A percentile compares a stretch with the other conserved stretches of the same genome.
Conservation (phyloP, 2,113 vertebrate genomes). For the Tringa solitaria region DNA sequence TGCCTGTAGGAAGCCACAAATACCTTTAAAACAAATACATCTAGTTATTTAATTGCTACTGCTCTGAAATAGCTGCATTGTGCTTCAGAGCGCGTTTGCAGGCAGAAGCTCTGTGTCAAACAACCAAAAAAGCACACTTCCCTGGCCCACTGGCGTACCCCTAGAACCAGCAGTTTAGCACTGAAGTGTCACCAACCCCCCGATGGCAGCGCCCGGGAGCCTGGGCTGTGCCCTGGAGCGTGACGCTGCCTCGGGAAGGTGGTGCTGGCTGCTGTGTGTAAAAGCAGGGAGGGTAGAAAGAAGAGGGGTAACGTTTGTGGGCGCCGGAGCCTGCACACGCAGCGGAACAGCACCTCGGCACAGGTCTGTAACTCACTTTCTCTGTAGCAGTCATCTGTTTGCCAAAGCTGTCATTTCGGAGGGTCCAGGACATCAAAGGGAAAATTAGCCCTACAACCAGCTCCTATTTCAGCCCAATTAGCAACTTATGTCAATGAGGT, state of each 20-base stretch:
- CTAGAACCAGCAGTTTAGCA: neutral
- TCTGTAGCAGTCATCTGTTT: neutral
- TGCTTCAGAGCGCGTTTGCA: neutral
- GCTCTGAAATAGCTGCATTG: neutral
- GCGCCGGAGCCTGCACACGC: neutral
- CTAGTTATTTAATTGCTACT: neutral
- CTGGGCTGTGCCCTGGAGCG: rapidly evolving
- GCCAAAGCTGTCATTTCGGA: neutral
- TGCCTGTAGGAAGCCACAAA: neutral
- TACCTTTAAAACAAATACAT: neutral
- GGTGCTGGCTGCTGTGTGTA: neutral
- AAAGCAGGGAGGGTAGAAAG: neutral
- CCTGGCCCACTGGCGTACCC: neutral
- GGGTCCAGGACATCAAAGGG: neutral
- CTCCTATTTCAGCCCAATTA: neutral
- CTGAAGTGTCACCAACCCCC: neutral
- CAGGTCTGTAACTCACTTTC: neutral
- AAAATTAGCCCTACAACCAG: neutral
- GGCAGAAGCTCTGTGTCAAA: neutral
- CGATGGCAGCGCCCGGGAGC: too few relatives aligned
- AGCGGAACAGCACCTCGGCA: neutral
- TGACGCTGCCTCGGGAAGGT: neutral
- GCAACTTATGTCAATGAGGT: neutral
- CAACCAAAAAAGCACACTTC: neutral
- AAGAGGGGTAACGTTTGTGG: neutral